These are phyloP conservation scores for Eupithecia subfuscata DNA, from an alignment of 2,888 invertebrate genomes.

Conservation along the genomic window DNA sequence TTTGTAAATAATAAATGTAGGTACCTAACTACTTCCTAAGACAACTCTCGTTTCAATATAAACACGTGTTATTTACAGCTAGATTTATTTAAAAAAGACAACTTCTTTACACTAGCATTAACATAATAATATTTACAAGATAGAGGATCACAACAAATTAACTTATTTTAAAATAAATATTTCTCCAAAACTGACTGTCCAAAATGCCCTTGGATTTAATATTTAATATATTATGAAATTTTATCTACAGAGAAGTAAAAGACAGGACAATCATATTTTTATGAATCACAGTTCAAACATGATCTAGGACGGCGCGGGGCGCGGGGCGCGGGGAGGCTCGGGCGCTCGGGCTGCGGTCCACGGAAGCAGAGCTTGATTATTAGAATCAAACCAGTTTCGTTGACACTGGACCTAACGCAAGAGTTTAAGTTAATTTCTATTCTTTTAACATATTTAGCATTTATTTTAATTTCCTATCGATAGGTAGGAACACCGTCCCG, in stretches of 20 bases:
- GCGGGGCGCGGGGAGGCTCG: too few relatives aligned
- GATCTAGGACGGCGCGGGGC: not conserved
- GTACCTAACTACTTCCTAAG: constrained; percentile 2
- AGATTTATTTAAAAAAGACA: constrained; percentile 45
- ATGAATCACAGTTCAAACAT: not conserved
- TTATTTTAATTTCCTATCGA: constrained; percentile 10
- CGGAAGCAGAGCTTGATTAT: not conserved
- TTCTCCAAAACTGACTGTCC: constrained; percentile 46
- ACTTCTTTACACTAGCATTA: constrained; percentile 56
- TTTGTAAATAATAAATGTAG: constrained; percentile 25
- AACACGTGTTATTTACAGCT: constrained; percentile 40
- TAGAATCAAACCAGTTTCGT: not conserved
- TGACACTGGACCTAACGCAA: not conserved
- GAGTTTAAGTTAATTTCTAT: not conserved
- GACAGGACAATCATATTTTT: not conserved
- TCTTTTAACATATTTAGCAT: not conserved
- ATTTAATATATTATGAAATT: not conserved
- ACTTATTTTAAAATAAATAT: constrained; percentile 71
- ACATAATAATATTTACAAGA: constrained; percentile 54
- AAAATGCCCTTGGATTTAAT: constrained; percentile 31
- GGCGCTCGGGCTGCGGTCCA: not conserved
- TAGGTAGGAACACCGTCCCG: constrained; percentile 26
- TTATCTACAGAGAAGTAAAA: not conserved
- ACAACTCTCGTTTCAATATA: constrained; percentile 38
- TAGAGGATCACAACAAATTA: constrained; percentile 73